A percentile compares a stretch with the other conserved stretches of the same genome.
Conservation (phyloP, 2,797 vertebrate genomes). For the Toxotes lorentzi region DNA sequence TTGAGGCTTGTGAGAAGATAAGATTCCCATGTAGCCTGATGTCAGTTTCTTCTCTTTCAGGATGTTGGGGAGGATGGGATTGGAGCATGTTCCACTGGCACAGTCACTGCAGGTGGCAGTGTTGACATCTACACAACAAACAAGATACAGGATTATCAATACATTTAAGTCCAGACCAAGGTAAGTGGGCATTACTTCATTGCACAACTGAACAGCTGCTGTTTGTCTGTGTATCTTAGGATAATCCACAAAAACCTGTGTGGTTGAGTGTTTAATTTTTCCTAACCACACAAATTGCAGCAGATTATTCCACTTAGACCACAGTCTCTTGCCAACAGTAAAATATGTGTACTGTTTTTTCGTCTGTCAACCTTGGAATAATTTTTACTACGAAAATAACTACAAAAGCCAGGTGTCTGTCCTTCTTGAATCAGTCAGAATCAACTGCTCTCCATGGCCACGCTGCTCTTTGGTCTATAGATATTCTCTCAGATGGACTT, state of each 20-base stretch:
- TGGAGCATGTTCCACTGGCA: constrained; percentile 74
- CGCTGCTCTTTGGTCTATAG: neutral
- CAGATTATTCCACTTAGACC: neutral
- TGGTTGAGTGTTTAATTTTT: neutral
- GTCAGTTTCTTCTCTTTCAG: constrained; percentile 79
- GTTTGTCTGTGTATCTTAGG: neutral
- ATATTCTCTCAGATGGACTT: too few species aligned
- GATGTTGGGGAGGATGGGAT: constrained; percentile 75
- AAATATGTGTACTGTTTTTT: neutral
- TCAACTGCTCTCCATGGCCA: neutral
- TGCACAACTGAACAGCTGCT: neutral
- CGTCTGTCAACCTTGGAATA: neutral
- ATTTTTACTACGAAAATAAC: neutral
- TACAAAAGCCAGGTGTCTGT: neutral
- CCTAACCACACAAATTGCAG: neutral
- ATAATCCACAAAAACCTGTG: neutral
- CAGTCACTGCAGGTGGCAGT: constrained; percentile 83
- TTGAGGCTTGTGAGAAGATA: constrained; percentile 75
- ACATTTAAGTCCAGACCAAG: neutral
- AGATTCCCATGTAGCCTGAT: constrained; percentile 84
- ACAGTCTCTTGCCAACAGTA: too few species aligned
- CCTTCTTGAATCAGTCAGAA: neutral
- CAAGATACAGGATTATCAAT: neutral
- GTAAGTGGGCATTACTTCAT: neutral
- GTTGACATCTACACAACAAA: constrained; percentile 61